These are phyloP conservation scores for Neoaliturus tenellus DNA, from an alignment of 2,888 invertebrate genomes.

Conservation along the genomic window DNA sequence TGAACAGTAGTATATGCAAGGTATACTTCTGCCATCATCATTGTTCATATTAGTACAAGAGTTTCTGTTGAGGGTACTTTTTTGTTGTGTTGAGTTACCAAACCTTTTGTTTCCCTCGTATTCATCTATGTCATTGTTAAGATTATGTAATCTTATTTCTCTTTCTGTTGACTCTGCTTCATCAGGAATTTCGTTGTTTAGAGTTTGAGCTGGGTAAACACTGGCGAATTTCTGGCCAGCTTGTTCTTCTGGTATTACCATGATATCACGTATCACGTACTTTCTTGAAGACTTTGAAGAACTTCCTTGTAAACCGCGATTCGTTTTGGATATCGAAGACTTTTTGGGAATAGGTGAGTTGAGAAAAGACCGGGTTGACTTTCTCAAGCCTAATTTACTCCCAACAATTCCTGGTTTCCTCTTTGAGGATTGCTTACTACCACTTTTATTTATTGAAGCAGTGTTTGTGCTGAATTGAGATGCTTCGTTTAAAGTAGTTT, in stretches of 20 bases:
- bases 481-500: neutral
- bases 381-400: neutral
- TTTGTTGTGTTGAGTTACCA: neutral
- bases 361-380: neutral
- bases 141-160: neutral
- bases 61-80: neutral
- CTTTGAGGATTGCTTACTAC: neutral
- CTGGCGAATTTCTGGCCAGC: neutral
- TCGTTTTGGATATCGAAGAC: neutral
- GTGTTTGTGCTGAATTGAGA: neutral
- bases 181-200: neutral
- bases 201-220: neutral
- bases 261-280: neutral
- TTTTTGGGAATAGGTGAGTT: neutral
- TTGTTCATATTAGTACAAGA: neutral
- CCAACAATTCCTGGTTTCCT: neutral
- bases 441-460: neutral
- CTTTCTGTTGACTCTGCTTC: neutral
- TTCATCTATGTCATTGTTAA: neutral
- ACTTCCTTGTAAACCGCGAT: neutral
- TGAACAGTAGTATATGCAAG: neutral
- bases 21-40: neutral
- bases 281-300: neutral
- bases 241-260: neutral
- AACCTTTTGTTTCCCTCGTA: neutral